Evolutionary conservation across 2,888 invertebrate species (phyloP).

Genomic region (Athalia rosae): DNA sequence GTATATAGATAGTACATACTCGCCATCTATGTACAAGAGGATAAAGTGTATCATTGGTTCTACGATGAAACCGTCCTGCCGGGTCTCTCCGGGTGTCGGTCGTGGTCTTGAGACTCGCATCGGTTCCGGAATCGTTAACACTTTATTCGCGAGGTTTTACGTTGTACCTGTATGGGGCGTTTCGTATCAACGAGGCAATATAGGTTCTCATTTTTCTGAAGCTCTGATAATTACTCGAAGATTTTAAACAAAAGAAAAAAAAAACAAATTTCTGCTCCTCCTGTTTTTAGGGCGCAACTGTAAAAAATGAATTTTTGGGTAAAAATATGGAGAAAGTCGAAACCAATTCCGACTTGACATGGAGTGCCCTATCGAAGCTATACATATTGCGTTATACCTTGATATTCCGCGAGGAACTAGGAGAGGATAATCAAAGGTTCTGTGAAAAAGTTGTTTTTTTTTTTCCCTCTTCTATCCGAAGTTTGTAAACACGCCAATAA

Average conservation of each 20-base stretch:
- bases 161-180: too few relatives aligned
- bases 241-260: too few relatives aligned
- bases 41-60: background rate
- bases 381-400: background rate
- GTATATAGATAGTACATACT: background rate
- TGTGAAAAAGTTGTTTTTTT: background rate
- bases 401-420: background rate
- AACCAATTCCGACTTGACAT: background rate
- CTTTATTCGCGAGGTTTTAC: slow-evolving; percentile 9
- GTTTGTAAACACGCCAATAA: background rate
- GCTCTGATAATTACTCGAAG: too few relatives aligned
- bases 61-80: background rate
- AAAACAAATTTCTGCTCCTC: too few relatives aligned
- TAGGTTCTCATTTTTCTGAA: too few relatives aligned
- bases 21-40: too few relatives aligned
- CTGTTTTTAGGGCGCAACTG: too few relatives aligned
- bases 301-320: too few relatives aligned
- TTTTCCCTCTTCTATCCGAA: background rate
- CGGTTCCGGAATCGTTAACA: slow-evolving; percentile 2
- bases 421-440: slow-evolving; percentile 17
- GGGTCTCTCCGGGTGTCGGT: background rate
- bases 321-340: too few relatives aligned
- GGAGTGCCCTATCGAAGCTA: background rate
- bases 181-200: too few relatives aligned
- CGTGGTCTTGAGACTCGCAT: background rate